Conservation (phyloP, 2,113 vertebrate species). For the Peromyscus californicus region DNA sequence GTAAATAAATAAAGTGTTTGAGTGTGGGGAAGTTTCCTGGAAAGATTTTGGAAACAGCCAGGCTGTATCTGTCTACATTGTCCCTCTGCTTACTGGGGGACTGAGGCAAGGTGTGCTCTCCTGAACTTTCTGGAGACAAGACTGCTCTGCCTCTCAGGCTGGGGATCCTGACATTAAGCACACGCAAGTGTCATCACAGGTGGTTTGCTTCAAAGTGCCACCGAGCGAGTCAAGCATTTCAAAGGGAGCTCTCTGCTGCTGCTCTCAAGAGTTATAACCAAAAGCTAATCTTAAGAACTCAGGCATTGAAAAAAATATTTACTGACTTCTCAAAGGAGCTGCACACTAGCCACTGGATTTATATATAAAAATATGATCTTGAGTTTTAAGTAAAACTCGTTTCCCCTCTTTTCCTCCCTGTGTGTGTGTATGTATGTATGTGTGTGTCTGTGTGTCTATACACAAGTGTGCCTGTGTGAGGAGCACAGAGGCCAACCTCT, state of each 20-base stretch:
- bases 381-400: constrained; percentile 39
- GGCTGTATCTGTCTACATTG: too few relatives aligned
- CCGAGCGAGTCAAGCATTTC: neutral
- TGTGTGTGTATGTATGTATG: neutral
- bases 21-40: neutral
- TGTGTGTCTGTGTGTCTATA: neutral
- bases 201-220: constrained; percentile 11
- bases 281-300: neutral
- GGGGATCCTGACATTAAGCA: neutral
- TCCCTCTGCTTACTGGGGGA: neutral
- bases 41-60: neutral
- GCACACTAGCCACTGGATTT: neutral
- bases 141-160: neutral
- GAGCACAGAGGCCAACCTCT: neutral
- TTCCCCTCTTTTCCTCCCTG: constrained; percentile 15
- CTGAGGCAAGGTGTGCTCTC: neutral
- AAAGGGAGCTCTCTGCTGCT: neutral
- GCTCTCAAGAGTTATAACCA: constrained; percentile 28
- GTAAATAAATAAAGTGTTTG: too few relatives aligned
- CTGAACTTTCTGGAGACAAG: neutral
- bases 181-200: neutral
- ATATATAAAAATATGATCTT: constrained; percentile 11
- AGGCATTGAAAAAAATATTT: neutral
- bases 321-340: constrained; percentile 52
- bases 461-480: neutral